Conservation (phyloP, 1,140 invertebrate genomes). For the Hyles vespertilio region DNA sequence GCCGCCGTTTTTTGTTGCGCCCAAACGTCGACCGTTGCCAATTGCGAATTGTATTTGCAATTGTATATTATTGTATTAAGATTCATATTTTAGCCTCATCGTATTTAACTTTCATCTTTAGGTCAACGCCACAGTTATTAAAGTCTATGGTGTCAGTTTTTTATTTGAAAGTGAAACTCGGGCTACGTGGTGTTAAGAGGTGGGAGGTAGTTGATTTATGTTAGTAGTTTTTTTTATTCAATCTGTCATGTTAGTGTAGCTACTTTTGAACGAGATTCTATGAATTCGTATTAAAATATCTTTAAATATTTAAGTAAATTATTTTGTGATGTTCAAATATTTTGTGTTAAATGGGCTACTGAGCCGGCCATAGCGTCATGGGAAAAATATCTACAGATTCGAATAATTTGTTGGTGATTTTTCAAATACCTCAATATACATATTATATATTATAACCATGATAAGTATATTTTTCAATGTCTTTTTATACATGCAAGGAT, state of each 20-base stretch:
- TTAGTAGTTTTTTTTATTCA: background rate
- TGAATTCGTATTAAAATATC: too few relatives aligned
- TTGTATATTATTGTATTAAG: conserved; percentile 17
- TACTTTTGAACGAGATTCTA: background rate
- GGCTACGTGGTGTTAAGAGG: conserved; percentile 10
- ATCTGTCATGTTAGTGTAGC: background rate
- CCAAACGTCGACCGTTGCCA: conserved; percentile 4
- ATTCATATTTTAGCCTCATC: conserved; percentile 12
- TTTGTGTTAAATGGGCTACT: too few relatives aligned
- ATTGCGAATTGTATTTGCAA: conserved; percentile 14
- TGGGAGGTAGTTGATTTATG: background rate
- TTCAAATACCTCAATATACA: too few relatives aligned
- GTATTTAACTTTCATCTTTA: conserved; percentile 30
- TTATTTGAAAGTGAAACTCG: conserved; percentile 38
- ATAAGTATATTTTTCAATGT: too few relatives aligned
- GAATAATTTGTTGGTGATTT: too few relatives aligned
- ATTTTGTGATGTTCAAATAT: too few relatives aligned
- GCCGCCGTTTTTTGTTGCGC: conserved; percentile 19
- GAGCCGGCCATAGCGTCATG: too few relatives aligned
- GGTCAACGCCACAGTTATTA: conserved; percentile 38
- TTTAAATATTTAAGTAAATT: too few relatives aligned
- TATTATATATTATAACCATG: too few relatives aligned
- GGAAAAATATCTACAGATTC: too few relatives aligned
- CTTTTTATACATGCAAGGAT: too few relatives aligned
- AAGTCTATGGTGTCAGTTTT: conserved; percentile 25